Evolutionary conservation across 2,797 vertebrate genomes (phyloP), one percentile per base, ranked within the genome.

Genomic region (Anomalospiza imberbis): DNA sequence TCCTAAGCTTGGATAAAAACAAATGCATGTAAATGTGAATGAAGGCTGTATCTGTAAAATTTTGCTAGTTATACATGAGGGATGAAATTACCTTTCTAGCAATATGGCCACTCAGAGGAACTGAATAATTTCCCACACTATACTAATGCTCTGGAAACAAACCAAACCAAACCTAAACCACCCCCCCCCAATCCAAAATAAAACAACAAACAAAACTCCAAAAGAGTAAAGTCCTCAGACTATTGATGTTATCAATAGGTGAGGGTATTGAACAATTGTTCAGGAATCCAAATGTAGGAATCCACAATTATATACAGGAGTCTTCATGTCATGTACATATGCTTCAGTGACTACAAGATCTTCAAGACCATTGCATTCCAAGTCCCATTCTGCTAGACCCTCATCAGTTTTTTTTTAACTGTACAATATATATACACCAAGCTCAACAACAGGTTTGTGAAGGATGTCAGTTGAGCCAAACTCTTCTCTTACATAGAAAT

Each of bases 51-150:
- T 22, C 51, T 50, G 15, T 60, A 89, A 81, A 91, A 24, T 21
- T 50, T 70, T 91, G 2, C 25, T 66, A 45, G 4, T n/a, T 58
- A 40, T 6, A 17, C 0, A 0, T 44, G 16, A 57, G 11, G 13
- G 17, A 61, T 25, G 11, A 75, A 66, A 51, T 62, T 40, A 51
- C 7, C 6, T 14, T 73, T 68, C 42, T 29, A 51, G 7, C 25
- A 79, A 17, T 51, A 58, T 6, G 26, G 20, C 12, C 25, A 55
- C 9, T 83, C 36, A 54, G 15, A 73, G 55, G 36, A 71, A n/a
- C 6, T 12, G 38, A 51, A 73, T 58, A 1, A 13, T 58, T 83
- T 21, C 12, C 21, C 83, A 38, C 6, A 9, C 15, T 45, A 6
- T 20, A 36, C 3, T 81, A 71, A 78, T 48, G 17, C 8, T 81